phyloP scores from a whole-genome alignment of 2,888 invertebrate species.

The Eilema caniola region DNA sequence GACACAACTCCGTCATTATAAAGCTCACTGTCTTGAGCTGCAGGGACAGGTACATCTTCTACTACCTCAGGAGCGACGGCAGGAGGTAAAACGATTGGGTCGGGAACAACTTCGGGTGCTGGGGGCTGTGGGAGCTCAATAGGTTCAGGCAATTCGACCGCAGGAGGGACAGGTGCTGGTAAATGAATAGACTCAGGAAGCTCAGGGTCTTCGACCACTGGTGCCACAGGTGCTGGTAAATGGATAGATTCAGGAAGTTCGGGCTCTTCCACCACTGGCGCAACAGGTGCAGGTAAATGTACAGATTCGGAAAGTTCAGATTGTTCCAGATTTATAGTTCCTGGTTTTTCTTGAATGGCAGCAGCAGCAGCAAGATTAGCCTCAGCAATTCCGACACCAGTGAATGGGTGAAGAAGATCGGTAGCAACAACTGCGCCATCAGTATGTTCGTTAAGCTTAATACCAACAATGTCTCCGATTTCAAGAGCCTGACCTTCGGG shows the following conservation, averaged over 20 bases:
- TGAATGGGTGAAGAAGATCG: conserved; percentile 65
- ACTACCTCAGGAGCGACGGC: conserved; percentile 37
- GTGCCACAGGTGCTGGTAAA: conserved; percentile 31
- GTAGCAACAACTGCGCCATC: conserved; percentile 58
- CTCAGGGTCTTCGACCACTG: conserved; percentile 34
- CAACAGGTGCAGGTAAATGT: conserved; percentile 4
- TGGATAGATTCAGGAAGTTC: conserved; percentile 36
- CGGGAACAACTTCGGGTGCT: conserved; percentile 29
- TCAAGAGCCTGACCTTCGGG: conserved; percentile 68
- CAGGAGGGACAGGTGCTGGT: conserved; percentile 26
- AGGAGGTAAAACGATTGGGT: conserved; percentile 25
- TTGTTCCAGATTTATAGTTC: conserved; percentile 18
- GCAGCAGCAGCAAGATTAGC: conserved; percentile 53
- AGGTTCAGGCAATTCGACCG: conserved; percentile 33
- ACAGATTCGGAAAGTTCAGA: conserved; percentile 26
- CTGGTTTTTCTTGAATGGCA: neutral
- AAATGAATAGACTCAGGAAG: neutral
- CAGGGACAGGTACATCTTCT: conserved; percentile 17
- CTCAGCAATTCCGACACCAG: conserved; percentile 68
- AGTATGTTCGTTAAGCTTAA: conserved; percentile 64
- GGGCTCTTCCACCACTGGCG: conserved; percentile 34
- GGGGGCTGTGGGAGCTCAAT: conserved; percentile 41
- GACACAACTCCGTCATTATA: conserved; percentile 73
- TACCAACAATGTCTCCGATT: conserved; percentile 61
- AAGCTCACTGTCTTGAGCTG: conserved; percentile 57